phyloP scores from a whole-genome alignment of 2,888 invertebrate species.

The Phania funesta region DNA sequence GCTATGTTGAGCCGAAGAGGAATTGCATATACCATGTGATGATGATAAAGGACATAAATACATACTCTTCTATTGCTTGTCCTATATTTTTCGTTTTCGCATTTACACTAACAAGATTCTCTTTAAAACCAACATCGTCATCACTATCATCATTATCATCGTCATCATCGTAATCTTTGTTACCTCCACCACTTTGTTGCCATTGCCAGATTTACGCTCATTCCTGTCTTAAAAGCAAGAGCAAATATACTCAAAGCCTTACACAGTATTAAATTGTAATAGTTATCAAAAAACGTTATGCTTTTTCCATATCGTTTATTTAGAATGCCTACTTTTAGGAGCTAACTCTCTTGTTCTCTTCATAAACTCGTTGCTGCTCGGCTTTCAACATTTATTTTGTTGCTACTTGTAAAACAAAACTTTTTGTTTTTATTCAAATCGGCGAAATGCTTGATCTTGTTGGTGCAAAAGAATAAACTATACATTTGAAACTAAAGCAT shows the following conservation, averaged over 20 bases:
- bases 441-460: constrained; percentile 14
- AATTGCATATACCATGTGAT: constrained; percentile 59
- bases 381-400: background rate
- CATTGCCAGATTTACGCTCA: background rate
- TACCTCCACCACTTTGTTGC: no score
- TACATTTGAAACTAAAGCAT: background rate
- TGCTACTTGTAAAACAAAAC: background rate
- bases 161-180: background rate
- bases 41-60: constrained; percentile 5
- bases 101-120: constrained; percentile 44
- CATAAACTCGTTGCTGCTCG: constrained; percentile 23
- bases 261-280: background rate
- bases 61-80: background rate
- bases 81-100: background rate
- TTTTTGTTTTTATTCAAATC: background rate
- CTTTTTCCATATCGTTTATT: background rate
- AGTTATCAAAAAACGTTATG: constrained; percentile 8
- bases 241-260: background rate
- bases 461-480: constrained; percentile 56
- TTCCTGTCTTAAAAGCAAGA: background rate
- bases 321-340: constrained; percentile 53
- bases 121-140: constrained; percentile 43
- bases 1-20: constrained; percentile 20
- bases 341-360: constrained; percentile 24
- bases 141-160: background rate